Evolutionary conservation across 1,140 invertebrate species (phyloP).

Genomic region (Drosophila parvula): DNA sequence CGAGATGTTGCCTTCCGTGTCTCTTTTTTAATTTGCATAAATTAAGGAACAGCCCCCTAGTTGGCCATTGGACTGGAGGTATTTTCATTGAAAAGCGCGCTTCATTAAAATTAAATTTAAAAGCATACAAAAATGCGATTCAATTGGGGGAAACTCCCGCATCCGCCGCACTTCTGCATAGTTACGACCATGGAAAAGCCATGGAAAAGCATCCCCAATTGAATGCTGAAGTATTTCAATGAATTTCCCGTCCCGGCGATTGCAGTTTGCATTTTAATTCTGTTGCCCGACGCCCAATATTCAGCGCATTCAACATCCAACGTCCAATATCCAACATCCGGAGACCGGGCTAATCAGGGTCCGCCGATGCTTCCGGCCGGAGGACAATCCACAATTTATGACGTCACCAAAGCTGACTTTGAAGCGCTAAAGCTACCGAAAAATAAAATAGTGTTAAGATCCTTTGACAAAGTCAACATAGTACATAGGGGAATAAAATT

Average conservation of each 20-base stretch:
- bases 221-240: conserved; percentile 24
- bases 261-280: conserved; percentile 46
- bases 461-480: neutral
- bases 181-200: conserved; percentile 1
- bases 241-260: conserved; percentile 15
- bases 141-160: conserved; percentile 20
- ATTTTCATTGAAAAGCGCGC: conserved; percentile 59
- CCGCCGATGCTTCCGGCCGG: conserved; percentile 27
- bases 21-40: conserved; percentile 77
- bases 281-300: neutral
- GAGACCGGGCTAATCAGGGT: conserved; percentile 31
- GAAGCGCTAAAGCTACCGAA: neutral
- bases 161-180: conserved; percentile 2
- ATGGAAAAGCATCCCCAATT: conserved; percentile 9
- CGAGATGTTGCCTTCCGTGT: conserved; percentile 48
- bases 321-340: conserved; percentile 28
- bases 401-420: conserved; percentile 6
- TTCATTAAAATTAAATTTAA: conserved; percentile 72
- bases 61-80: conserved; percentile 22
- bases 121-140: conserved; percentile 35
- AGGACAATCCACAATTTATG: conserved; percentile 33
- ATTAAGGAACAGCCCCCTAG: no score
- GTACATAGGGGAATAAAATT: no score
- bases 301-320: conserved; percentile 12
- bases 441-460: neutral